Evolutionary conservation across 2,888 invertebrate genomes (phyloP), one percentile per base, ranked within the genome.

Genomic region (Cistogaster globosa): DNA sequence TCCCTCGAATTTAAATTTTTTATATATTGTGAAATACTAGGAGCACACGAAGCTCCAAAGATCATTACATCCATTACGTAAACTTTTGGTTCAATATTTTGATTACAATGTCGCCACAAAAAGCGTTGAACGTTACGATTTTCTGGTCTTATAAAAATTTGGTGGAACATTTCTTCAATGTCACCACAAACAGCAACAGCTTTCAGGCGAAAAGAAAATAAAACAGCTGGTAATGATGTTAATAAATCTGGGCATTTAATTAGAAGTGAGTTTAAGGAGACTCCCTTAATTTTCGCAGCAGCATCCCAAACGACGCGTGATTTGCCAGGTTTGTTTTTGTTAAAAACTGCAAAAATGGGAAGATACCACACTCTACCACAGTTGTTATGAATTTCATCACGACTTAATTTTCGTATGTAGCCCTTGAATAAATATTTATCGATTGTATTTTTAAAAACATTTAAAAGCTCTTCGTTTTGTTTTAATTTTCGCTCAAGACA

Each of bases 21-120:
- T 38, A 38, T 38, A 38, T 67, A 67, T 48, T 67, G 57, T 2
- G 68, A 67, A 36, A 68, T 60, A 22, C 67, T 60, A 53, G 67
- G 68, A 26, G 77, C 68, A 38, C 68, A 77, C 2, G 68, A 38
- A 16, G 67, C 58, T 8, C 69, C 77, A 32, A 77, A 68, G 9
- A 58, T 68, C 58, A 68, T 67, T 20, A 68, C 57, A 45, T 48
- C 58, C 51, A 68, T 68, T 0, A 62, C 68, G 32, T 77, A 68
- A 6, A 55, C 51, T 32, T 71, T 63, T 9, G 72, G 68, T 11
- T 62, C 36, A 38, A 26, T 55, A 58, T 26, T 38, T 20, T 58
- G 38, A 57, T 55, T 8, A 42, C 63, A 58, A 36, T 76, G 14
- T 7, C n/a, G n/a, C n/a, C n/a, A n/a, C n/a, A n/a, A n/a, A n/a